Conservation (phyloP, 2,113 vertebrate species). For the Rhynchopsitta pachyrhyncha region DNA sequence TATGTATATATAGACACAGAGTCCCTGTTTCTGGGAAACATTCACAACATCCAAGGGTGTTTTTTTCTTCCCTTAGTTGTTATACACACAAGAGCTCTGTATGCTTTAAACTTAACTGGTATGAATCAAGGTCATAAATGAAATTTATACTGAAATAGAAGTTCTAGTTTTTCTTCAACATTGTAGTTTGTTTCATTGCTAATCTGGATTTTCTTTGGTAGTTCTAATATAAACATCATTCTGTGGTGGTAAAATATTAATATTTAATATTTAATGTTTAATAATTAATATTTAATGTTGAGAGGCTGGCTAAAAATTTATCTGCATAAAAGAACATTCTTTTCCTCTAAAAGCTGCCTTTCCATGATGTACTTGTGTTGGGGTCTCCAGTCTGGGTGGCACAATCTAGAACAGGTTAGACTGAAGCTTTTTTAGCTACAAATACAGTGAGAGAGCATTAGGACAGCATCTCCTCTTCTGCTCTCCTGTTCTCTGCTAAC, state of each 20-base stretch:
- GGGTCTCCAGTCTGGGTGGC: background rate
- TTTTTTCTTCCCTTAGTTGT: background rate
- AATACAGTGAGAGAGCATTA: background rate
- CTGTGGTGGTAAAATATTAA: background rate
- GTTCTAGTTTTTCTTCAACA: background rate
- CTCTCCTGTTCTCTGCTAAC: background rate
- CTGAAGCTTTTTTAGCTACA: background rate
- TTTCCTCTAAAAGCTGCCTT: background rate
- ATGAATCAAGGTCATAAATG: background rate
- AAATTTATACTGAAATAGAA: background rate
- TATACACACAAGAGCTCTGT: background rate
- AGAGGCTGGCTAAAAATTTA: background rate
- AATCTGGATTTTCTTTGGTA: background rate
- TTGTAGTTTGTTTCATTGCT: background rate
- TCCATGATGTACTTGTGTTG: background rate
- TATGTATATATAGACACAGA: background rate
- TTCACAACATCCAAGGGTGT: fast-evolving
- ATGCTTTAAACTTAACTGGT: background rate
- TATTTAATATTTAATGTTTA: background rate
- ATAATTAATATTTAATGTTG: background rate
- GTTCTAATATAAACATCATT: background rate
- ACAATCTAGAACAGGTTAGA: background rate
- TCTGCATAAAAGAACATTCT: background rate
- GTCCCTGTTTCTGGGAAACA: slow-evolving; percentile 42
- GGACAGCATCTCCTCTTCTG: background rate